phyloP scores from a whole-genome alignment of 2,888 invertebrate genomes.

The Sycophila texana region DNA sequence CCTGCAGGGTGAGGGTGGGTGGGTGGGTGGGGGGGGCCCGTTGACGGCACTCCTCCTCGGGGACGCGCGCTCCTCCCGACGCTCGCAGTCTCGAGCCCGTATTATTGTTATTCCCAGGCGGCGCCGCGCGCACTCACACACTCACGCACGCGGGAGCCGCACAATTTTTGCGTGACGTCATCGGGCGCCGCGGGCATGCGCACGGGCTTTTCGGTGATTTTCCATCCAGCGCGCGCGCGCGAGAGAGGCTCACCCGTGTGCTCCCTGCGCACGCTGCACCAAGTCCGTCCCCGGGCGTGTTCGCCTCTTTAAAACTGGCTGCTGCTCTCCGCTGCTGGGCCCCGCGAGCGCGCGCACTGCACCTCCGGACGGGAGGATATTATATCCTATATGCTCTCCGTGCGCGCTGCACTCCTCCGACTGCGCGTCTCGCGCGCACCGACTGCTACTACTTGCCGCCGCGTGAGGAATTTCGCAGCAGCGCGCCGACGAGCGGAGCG shows the following conservation, averaged over 20 bases:
- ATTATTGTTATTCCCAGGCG: neutral
- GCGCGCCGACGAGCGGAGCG: too few species aligned
- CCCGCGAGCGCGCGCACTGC: neutral
- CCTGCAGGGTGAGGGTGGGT: neutral
- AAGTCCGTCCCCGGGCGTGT: neutral
- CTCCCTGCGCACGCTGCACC: conserved; percentile 2
- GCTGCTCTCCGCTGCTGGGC: neutral
- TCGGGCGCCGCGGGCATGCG: conserved; percentile 71
- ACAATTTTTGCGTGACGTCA: conserved; percentile 74
- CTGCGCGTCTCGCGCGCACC: neutral
- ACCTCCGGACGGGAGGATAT: neutral
- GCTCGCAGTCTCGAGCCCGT: too few species aligned
- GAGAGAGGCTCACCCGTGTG: too few species aligned
- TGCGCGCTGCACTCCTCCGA: neutral
- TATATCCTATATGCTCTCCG: too few species aligned
- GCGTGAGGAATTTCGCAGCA: neutral
- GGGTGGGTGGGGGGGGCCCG: neutral
- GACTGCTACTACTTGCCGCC: conserved; percentile 29
- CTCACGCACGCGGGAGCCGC: conserved; percentile 66
- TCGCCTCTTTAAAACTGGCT: too few species aligned
- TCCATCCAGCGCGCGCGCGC: conserved; percentile 65
- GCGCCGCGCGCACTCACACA: conserved; percentile 56
- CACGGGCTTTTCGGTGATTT: conserved; percentile 74
- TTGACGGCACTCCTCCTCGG: too few species aligned
- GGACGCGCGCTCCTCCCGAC: too few species aligned